A percentile compares a stretch with the other conserved stretches of the same genome.
Evolutionary conservation across 2,888 invertebrate species (phyloP).

Genomic region (Leptopilina syphax): DNA sequence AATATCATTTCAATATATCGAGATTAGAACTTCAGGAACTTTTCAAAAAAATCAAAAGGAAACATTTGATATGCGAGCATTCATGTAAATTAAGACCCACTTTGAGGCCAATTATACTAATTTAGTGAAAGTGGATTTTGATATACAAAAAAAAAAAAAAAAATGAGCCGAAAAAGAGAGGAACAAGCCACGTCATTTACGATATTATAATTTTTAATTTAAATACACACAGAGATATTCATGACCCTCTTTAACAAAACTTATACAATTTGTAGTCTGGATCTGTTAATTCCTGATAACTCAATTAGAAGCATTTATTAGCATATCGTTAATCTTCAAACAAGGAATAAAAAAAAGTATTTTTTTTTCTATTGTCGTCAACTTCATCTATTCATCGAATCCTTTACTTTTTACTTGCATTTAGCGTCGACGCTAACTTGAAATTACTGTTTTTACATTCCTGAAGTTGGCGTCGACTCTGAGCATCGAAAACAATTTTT

Average conservation of each 20-base stretch:
- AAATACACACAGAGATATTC: neutral
- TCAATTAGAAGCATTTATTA: constrained; percentile 13
- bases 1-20: neutral
- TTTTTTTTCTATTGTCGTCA: no score
- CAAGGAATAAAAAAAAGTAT: neutral
- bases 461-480: no score
- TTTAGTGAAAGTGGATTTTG: constrained; percentile 29
- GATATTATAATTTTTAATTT: neutral
- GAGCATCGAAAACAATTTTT: no score
- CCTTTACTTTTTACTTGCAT: no score
- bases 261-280: neutral
- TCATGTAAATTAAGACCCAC: constrained; percentile 18
- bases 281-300: constrained; percentile 10
- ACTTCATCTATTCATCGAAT: no score
- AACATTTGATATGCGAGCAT: neutral
- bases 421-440: no score
- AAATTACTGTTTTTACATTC: no score
- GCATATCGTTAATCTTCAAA: neutral
- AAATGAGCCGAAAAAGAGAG: neutral
- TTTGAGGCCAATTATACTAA: constrained; percentile 2
- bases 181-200: constrained; percentile 15
- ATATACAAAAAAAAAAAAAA: neutral
- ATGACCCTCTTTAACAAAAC: neutral
- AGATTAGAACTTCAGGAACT: neutral
- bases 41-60: neutral